Base-by-base conservation (phyloP, 1,140 invertebrate genomes). In the Cephus cinctus region DNA sequence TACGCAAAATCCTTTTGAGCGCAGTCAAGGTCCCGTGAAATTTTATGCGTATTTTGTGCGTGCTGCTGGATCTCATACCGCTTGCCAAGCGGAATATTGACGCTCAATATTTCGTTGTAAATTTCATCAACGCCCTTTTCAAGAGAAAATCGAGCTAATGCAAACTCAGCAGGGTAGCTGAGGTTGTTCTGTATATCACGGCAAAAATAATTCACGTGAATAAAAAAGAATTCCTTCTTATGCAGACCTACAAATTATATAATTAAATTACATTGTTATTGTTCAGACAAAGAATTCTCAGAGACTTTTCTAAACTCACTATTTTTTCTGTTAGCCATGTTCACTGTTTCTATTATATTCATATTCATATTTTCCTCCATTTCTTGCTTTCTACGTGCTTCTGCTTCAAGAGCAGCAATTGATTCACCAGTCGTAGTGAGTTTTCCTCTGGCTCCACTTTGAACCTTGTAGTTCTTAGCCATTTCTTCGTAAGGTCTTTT, bases 41-140 rank as follows among this genome's bases (percentile, higher is more conserved):
- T 65, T 16, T 79, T 63, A 45, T 83, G 82, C 0, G 73, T 72
- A 2, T 74, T 60, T 18, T 75, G 47, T n/a, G 76, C 73, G 4
- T 69, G 67, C 4, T 71, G 55, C 36, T 76, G 68, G 0, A 80
- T 78, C 25, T 78, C 73, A 15, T 63, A 65, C 0, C 67, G 69
- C 50, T 78, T 84, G 0, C 83, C 83, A 0, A 79, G 23, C 18
- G 75, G 77, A 36, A 81, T 75, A 4, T 57, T 35, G 25, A 77
- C 74, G 43, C 76, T 78, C 0, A 84, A 61, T 8, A 80, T 59
- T 52, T 67, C 63, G 62, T 82, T 78, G 50, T 80, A 81, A 2
- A 69, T 51, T 5, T 77, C 63, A 22, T 57, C 59, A 0, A 83
- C 67, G 2, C 83, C 83, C 32, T 80, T 57, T 19, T 61, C 31